Conservation (phyloP, 2,888 invertebrate species). For the Chymomyza procnemis region DNA sequence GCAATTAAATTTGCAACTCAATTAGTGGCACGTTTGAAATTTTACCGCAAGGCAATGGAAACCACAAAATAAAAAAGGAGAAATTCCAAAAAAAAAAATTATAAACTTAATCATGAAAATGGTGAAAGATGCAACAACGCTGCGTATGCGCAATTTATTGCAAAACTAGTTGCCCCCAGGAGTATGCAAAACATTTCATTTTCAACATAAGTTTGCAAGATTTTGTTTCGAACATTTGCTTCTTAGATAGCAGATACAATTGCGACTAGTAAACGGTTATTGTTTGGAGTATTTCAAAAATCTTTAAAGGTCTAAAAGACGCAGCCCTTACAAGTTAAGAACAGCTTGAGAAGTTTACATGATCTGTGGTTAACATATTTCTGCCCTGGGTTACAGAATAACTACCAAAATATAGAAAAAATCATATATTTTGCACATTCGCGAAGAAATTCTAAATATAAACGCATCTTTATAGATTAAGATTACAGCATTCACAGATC, state of each 20-base stretch:
- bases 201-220: not conserved
- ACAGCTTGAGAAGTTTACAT: too few relatives aligned
- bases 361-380: too few relatives aligned
- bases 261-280: not conserved
- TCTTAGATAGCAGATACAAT: not conserved
- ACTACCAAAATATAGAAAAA: too few relatives aligned
- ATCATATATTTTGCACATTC: too few relatives aligned
- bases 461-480: too few relatives aligned
- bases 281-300: too few relatives aligned
- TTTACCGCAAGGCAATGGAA: slow-evolving; percentile 14
- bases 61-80: not conserved
- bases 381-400: too few relatives aligned
- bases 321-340: too few relatives aligned
- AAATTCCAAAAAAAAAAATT: not conserved
- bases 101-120: not conserved
- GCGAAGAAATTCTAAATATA: too few relatives aligned
- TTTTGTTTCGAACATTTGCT: not conserved
- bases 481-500: too few relatives aligned
- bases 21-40: slow-evolving; percentile 46
- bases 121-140: slow-evolving; percentile 5
- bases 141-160: slow-evolving; percentile 43
- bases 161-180: slow-evolving; percentile 38
- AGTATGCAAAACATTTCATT: slow-evolving; percentile 43
- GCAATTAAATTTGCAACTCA: slow-evolving; percentile 59
- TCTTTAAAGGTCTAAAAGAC: too few relatives aligned